Evolutionary conservation across 2,888 invertebrate genomes (phyloP).

Genomic region (Harpalus rubripes): DNA sequence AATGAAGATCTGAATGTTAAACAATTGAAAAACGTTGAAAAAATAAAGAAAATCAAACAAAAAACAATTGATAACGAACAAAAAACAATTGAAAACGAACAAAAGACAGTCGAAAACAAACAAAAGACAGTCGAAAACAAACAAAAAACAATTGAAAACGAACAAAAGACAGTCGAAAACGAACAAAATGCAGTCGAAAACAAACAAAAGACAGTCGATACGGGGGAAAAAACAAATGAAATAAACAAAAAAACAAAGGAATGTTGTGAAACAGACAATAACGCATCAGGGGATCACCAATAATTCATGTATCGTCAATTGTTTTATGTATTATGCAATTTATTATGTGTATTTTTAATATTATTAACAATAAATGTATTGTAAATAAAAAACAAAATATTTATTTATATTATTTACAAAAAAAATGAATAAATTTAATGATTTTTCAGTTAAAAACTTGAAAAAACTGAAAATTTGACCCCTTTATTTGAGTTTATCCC

Average conservation of each 20-base stretch:
- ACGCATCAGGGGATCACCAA: neutral
- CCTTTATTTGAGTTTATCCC: neutral
- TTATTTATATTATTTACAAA: neutral
- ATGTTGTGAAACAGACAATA: neutral
- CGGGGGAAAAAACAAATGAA: neutral
- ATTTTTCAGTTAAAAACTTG: neutral
- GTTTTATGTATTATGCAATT: neutral
- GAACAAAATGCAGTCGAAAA: neutral
- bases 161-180: neutral
- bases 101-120: neutral
- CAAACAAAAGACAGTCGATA: neutral
- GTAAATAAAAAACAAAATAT: neutral
- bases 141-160: neutral
- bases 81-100: too few relatives aligned
- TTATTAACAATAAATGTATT: neutral
- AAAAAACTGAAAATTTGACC: neutral
- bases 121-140: neutral
- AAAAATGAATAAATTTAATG: neutral
- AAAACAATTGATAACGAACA: too few relatives aligned
- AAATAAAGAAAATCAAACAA: neutral
- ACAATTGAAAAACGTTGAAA: neutral
- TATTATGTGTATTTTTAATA: neutral
- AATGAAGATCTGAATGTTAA: neutral
- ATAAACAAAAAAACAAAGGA: slow-evolving; percentile 5
- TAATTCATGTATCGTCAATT: neutral